These are phyloP conservation scores for Zootoca vivipara DNA, from an alignment of 2,113 vertebrate genomes.

Conservation along the genomic window DNA sequence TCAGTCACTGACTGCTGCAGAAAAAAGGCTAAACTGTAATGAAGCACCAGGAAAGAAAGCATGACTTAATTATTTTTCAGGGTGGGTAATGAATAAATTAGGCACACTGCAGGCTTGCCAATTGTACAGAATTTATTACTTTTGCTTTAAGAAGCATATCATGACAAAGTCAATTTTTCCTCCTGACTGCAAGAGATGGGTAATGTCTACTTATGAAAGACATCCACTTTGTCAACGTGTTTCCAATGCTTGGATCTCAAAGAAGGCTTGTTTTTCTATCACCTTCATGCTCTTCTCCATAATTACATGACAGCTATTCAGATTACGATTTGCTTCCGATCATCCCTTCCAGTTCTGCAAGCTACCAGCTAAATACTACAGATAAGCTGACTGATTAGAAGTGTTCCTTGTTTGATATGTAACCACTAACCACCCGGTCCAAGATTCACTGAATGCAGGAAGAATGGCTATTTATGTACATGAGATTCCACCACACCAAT, in stretches of 20 bases:
- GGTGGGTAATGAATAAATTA: constrained; percentile 87
- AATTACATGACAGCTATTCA: constrained; percentile 70
- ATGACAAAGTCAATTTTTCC: constrained; percentile 81
- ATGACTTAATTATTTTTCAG: constrained; percentile 85
- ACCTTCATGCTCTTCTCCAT: constrained; percentile 44
- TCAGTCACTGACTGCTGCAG: constrained; percentile 74
- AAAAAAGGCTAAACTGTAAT: constrained; percentile 76
- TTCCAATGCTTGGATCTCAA: constrained; percentile 46
- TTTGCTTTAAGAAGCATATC: constrained; percentile 81
- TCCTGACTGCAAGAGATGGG: constrained; percentile 72
- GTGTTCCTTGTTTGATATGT: not conserved
- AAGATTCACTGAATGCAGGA: not conserved
- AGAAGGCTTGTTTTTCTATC: constrained; percentile 67
- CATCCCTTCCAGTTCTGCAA: constrained; percentile 59
- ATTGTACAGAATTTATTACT: constrained; percentile 82
- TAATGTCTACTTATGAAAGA: constrained; percentile 67
- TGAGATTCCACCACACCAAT: not conserved
- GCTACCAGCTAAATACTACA: constrained; percentile 47
- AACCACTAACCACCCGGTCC: not conserved
- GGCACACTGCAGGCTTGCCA: constrained; percentile 74
- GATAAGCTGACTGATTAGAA: constrained; percentile 19
- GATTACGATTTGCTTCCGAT: constrained; percentile 50
- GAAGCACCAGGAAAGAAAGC: constrained; percentile 78
- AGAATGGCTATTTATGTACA: not conserved
- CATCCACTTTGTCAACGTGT: constrained; percentile 69